Evolutionary conservation across 2,113 vertebrate species (phyloP).

Genomic region (Perca schrenkii): DNA sequence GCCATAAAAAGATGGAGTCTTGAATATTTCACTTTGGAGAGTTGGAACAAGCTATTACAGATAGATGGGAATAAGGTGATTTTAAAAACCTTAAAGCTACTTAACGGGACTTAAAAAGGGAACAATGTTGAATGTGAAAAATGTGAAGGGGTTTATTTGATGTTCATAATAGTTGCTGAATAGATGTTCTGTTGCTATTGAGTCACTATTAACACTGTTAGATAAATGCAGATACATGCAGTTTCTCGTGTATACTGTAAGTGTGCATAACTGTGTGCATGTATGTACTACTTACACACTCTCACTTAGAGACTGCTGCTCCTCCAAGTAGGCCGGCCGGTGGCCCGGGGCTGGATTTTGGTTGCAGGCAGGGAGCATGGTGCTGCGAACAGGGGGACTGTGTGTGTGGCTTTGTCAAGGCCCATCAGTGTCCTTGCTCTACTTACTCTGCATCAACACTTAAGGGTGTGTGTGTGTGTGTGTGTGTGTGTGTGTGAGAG

Average conservation of each 20-base stretch:
- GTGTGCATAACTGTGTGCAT: slow-evolving; percentile 5
- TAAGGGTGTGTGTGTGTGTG: slow-evolving; percentile 53
- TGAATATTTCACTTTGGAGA: neutral
- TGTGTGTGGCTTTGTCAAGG: slow-evolving; percentile 82
- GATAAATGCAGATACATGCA: neutral
- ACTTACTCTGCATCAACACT: slow-evolving; percentile 78
- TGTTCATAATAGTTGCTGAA: neutral
- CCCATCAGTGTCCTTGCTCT: slow-evolving; percentile 82
- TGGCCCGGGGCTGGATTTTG: slow-evolving; percentile 75
- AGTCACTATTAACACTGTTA: neutral
- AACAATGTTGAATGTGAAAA: neutral
- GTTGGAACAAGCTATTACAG: neutral
- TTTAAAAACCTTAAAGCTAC: neutral
- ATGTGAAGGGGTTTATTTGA: neutral
- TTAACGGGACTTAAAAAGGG: neutral
- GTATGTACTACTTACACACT: slow-evolving; percentile 50
- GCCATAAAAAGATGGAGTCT: neutral
- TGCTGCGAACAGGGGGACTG: slow-evolving; percentile 60
- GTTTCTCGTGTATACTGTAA: slow-evolving; percentile 1
- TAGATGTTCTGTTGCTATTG: neutral
- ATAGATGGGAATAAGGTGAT: neutral
- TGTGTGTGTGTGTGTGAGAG: slow-evolving; percentile 9
- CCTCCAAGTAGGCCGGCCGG: slow-evolving; percentile 75
- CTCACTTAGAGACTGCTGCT: slow-evolving; percentile 59
- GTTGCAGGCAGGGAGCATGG: slow-evolving; percentile 70